Conservation (phyloP, 2,113 vertebrate genomes). For the Dermatemys mawii region DNA sequence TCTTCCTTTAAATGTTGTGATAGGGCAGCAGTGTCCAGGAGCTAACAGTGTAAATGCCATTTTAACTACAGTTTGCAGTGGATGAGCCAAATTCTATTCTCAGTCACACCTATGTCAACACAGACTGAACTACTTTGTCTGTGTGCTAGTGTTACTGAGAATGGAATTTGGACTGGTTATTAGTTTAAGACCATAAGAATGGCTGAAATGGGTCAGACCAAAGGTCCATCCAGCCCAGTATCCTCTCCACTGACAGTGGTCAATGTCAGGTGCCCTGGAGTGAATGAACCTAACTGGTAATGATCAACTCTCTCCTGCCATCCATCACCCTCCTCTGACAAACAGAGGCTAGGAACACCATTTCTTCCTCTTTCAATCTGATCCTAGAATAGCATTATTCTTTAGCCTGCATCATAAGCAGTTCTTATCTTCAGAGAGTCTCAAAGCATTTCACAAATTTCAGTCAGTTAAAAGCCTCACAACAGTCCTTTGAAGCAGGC, state of each 20-base stretch:
- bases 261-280: no score
- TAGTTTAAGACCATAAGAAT: no score
- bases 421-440: neutral
- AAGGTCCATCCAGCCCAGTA: no score
- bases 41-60: neutral
- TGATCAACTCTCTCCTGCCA: no score
- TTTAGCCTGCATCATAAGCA: neutral
- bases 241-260: no score
- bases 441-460: neutral
- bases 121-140: neutral
- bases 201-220: no score
- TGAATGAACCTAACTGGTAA: no score
- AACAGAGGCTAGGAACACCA: no score
- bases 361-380: neutral
- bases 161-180: rapidly evolving
- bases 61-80: neutral
- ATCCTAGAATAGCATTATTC: neutral
- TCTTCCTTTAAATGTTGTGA: neutral
- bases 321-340: no score
- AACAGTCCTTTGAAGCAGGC: neutral
- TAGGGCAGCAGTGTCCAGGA: neutral
- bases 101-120: rapidly evolving
- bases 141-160: neutral
- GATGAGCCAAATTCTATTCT: neutral
- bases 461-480: neutral